Evolutionary conservation across 2,797 vertebrate species (phyloP).

Genomic region (Coccyzus lansbergi): DNA sequence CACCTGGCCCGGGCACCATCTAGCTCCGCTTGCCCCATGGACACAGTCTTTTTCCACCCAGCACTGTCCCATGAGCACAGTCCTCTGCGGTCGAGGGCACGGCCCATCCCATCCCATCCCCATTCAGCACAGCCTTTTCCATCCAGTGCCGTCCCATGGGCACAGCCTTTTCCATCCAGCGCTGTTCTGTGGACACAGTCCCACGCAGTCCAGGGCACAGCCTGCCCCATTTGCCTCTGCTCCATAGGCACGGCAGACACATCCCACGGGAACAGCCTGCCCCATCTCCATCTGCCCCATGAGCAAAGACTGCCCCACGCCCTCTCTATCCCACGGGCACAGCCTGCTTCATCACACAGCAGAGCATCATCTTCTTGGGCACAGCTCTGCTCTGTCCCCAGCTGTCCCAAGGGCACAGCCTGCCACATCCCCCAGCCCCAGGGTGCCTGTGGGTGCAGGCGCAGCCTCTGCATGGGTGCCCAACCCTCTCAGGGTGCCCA

Average conservation of each 20-base stretch:
- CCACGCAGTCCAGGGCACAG: neutral
- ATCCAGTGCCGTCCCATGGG: neutral
- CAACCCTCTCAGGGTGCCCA: neutral
- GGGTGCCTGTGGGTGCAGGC: accelerated
- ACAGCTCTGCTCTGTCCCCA: neutral
- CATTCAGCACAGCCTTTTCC: neutral
- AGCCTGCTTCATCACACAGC: neutral
- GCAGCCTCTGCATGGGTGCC: neutral
- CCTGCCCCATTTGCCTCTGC: neutral
- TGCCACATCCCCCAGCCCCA: neutral
- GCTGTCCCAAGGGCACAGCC: neutral
- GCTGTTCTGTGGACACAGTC: neutral
- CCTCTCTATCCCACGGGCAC: neutral
- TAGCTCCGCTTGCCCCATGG: neutral
- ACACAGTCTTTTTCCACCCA: neutral
- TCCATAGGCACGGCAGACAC: neutral
- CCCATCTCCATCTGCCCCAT: neutral
- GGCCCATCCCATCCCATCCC: neutral
- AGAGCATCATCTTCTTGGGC: too few relatives aligned
- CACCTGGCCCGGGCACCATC: neutral
- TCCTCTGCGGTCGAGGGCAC: neutral
- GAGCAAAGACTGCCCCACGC: neutral
- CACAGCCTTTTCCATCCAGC: neutral
- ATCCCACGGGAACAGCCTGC: neutral
- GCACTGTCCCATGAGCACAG: neutral